phyloP scores from a whole-genome alignment of 2,888 invertebrate species.

The Rhopalosiphum nymphaeae region DNA sequence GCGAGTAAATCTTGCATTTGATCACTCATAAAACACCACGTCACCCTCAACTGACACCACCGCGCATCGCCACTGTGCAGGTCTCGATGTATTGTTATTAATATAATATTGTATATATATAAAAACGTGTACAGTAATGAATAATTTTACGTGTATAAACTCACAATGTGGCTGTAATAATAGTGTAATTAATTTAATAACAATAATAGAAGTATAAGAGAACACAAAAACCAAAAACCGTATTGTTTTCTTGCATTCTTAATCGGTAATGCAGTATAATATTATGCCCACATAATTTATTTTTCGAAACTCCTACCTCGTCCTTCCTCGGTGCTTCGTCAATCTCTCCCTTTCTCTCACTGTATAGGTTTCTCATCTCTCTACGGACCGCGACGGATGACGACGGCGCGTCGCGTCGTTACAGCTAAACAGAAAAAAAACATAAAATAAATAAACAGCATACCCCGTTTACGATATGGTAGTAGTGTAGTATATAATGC shows the following conservation, averaged over 20 bases:
- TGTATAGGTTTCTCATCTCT: not conserved
- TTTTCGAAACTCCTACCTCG: constrained; percentile 5
- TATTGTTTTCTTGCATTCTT: constrained; percentile 22
- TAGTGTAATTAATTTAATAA: constrained; percentile 57
- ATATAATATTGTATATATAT: constrained; percentile 31
- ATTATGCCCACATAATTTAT: not conserved
- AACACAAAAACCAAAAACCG: constrained; percentile 9
- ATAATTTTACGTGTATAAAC: constrained; percentile 57
- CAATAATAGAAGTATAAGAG: not conserved
- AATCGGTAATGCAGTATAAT: not conserved
- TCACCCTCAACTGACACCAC: not conserved
- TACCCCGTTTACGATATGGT: not conserved
- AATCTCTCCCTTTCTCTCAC: not conserved
- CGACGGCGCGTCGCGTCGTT: not conserved
- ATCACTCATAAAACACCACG: not conserved
- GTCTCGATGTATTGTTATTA: not conserved
- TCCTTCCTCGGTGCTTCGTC: not conserved
- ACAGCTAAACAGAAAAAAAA: not conserved
- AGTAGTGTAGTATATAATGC: not conserved
- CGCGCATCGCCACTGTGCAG: not conserved
- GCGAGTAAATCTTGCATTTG: not conserved
- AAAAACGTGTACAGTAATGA: constrained; percentile 29
- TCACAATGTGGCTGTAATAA: constrained; percentile 60
- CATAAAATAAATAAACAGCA: not conserved
- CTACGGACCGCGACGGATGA: not conserved